Evolutionary conservation across 2,797 vertebrate species (phyloP).

Genomic region (Monodelphis domestica): DNA sequence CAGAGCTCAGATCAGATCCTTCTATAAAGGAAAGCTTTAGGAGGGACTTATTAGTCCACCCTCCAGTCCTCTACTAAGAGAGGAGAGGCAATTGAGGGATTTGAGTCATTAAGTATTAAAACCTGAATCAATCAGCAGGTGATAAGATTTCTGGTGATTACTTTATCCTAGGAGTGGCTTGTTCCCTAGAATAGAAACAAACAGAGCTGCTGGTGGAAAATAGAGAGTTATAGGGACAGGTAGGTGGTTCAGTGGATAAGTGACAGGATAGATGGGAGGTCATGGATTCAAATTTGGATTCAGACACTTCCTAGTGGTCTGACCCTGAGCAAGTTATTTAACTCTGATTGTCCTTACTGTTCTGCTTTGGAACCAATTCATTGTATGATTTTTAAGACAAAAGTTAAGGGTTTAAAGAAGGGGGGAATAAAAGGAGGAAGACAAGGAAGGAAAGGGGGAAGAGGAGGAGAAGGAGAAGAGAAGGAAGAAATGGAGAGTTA

Average conservation of each 20-base stretch:
- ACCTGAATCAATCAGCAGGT: not conserved
- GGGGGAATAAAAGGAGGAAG: too few relatives aligned
- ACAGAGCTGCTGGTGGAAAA: not conserved
- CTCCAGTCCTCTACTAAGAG: not conserved
- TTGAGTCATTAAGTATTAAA: not conserved
- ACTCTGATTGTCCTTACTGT: too few relatives aligned
- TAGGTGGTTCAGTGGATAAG: too few relatives aligned
- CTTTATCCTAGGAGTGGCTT: not conserved
- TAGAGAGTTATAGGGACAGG: not conserved
- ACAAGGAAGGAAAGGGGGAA: too few relatives aligned
- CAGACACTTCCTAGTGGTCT: too few relatives aligned
- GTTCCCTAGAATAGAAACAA: not conserved
- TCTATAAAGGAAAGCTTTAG: not conserved
- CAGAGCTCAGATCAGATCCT: not conserved
- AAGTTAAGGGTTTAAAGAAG: too few relatives aligned
- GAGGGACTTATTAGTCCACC: not conserved
- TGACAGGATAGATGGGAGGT: too few relatives aligned
- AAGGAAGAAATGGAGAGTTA: not conserved
- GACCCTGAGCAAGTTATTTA: too few relatives aligned
- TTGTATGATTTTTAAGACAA: too few relatives aligned
- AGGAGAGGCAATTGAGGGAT: not conserved
- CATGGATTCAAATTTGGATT: too few relatives aligned
- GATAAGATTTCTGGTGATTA: not conserved
- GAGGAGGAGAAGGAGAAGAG: too few relatives aligned
- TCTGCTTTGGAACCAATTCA: too few relatives aligned